Percentiles rank a stretch among this genome's conserved stretches.
Conservation (phyloP, 2,797 vertebrate genomes). For the Intellagama lesueurii region DNA sequence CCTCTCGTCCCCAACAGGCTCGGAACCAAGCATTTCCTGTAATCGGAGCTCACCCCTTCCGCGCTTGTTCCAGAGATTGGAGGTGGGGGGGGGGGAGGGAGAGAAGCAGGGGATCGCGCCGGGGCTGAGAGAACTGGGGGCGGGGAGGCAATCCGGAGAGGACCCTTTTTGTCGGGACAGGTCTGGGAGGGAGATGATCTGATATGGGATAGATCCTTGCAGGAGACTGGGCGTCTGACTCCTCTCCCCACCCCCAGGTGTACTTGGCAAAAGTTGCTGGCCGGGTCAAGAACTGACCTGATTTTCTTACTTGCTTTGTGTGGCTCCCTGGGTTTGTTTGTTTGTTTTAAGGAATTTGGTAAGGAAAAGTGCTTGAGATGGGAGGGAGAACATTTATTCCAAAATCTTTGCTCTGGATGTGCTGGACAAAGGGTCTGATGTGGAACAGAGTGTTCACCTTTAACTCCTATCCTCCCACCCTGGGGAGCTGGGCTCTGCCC, state of each 20-base stretch:
- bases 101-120: background rate
- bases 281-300: background rate
- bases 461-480: no score
- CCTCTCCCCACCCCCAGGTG: background rate
- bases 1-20: constrained; percentile 26
- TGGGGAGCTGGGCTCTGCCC: no score
- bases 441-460: background rate
- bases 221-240: no score
- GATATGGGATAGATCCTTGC: background rate
- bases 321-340: no score
- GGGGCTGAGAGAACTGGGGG: background rate
- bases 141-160: background rate
- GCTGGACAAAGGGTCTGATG: background rate
- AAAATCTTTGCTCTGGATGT: background rate
- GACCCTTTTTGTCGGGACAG: background rate
- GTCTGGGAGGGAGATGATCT: background rate
- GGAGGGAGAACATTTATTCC: background rate
- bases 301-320: no score
- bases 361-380: background rate
- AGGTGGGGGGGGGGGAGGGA: background rate
- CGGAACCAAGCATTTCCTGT: constrained; percentile 48
- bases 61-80: constrained; percentile 4
- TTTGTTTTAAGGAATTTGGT: background rate
- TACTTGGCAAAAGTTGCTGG: background rate
- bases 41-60: constrained; percentile 35